These are phyloP conservation scores for Eupithecia abbreviata DNA, from an alignment of 2,888 invertebrate genomes.

Conservation along the genomic window DNA sequence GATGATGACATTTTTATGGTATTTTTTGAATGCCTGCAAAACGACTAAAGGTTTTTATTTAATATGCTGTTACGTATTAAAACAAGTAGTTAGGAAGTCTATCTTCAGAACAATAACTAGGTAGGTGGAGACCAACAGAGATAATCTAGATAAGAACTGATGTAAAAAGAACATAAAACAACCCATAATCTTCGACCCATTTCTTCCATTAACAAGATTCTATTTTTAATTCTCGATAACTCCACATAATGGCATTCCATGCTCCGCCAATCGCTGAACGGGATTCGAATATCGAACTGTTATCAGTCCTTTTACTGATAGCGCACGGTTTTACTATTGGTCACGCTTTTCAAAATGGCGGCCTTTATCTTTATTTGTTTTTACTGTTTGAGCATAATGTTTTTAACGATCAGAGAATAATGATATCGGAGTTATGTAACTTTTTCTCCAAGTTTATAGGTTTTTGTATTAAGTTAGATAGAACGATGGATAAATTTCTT, in stretches of 20 bases:
- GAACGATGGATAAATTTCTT: not conserved
- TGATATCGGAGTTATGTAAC: constrained; percentile 57
- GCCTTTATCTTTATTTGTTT: constrained; percentile 67
- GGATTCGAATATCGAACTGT: constrained; percentile 76
- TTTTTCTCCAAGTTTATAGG: constrained; percentile 18
- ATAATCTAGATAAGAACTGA: constrained; percentile 24
- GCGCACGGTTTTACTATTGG: constrained; percentile 69
- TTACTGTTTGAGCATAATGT: constrained; percentile 66
- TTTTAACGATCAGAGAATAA: constrained; percentile 64
- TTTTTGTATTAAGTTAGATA: not conserved
- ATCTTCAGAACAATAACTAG: not conserved
- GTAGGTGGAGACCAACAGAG: not conserved
- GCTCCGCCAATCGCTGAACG: constrained; percentile 66
- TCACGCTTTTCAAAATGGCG: constrained; percentile 77
- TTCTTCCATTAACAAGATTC: constrained; percentile 66
- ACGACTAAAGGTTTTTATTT: not conserved
- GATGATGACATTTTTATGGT: not conserved
- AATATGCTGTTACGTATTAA: not conserved
- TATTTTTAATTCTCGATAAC: constrained; percentile 69
- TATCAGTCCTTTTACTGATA: constrained; percentile 74
- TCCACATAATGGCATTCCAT: constrained; percentile 54
- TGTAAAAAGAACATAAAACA: constrained; percentile 49
- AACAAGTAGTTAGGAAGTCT: not conserved
- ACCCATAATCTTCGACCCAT: constrained; percentile 56
- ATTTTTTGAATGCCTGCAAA: not conserved